phyloP scores from a whole-genome alignment of 2,113 vertebrate genomes.

The Nipponia nippon region DNA sequence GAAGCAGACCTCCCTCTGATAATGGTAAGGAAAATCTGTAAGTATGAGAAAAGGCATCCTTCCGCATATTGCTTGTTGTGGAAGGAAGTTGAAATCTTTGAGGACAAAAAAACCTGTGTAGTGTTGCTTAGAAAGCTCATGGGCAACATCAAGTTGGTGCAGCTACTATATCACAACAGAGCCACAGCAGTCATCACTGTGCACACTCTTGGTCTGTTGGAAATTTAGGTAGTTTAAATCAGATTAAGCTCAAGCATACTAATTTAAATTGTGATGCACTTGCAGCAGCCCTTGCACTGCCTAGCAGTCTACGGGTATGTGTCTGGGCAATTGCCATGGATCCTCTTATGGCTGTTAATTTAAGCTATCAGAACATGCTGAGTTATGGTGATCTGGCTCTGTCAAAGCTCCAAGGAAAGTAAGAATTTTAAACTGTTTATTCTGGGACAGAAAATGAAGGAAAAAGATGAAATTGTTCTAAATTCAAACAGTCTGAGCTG shows the following conservation, averaged over 20 bases:
- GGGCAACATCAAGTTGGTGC: not conserved
- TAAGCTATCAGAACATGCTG: not conserved
- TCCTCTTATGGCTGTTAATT: not conserved
- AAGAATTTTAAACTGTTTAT: not conserved
- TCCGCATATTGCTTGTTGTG: not conserved
- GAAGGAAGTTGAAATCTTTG: not conserved
- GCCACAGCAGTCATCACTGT: not conserved
- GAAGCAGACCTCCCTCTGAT: not conserved
- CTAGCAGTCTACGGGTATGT: not conserved
- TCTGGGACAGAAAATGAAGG: not conserved
- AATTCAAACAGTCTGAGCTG: not conserved
- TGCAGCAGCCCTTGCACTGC: not conserved
- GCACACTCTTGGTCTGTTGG: not conserved
- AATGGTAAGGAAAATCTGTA: not conserved
- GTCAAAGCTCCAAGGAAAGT: not conserved
- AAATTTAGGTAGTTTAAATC: not conserved
- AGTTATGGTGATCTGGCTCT: not conserved
- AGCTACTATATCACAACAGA: accelerated
- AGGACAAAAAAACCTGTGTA: not conserved
- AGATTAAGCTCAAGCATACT: not conserved
- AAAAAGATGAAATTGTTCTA: not conserved
- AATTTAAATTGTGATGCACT: not conserved
- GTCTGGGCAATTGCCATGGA: not conserved
- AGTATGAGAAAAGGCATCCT: not conserved
- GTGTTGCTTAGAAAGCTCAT: not conserved